Evolutionary conservation across 2,888 invertebrate genomes (phyloP), one percentile per base, ranked within the genome.

Genomic region (Tineola bisselliella): DNA sequence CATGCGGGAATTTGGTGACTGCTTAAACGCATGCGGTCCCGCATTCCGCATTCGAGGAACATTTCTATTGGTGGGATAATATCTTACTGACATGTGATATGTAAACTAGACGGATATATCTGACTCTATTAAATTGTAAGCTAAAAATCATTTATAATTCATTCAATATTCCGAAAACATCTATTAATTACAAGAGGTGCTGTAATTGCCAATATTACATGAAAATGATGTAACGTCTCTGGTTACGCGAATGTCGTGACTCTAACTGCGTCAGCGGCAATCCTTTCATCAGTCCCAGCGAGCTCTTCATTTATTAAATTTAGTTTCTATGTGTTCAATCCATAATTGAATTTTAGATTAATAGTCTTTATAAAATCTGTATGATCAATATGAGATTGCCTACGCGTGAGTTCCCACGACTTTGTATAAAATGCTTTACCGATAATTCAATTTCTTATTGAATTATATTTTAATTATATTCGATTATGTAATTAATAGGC

Each of bases 381-480:
- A 66, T 67, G 77, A 75, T 72, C 72, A 65, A 68, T 56, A 6
- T 13, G 18, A 57, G 30, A 25, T 25, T 25, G 33, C 44, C 61
- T 44, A 61, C 62, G 60, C 62, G 38, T 56, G 13, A 25, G 67
- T 69, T 73, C 78, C 73, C 77, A 77, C 77, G 73, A 68, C 59
- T 61, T 67, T 38, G 10, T 18, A 48, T 48, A n/a, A 48, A 48
- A 48, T 10, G 15, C 10, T 15, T 48, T 13, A 30, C 30, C 65
- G 63, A 67, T 75, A 76, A 75, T 73, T 74, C 69, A 72, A 72
- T 73, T 71, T 73, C 73, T 77, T 77, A 82, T 82, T 82, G 75
- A 79, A 81, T 82, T 80, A 82, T 76, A 77, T 74, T 77, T 72
- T 77, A 79, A 79, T 79, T 77, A 77, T 68, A 62, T 69, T 65